Percentiles rank a stretch among this genome's conserved stretches.
These are phyloP conservation scores for Arctia plantaginis DNA, from an alignment of 2,888 invertebrate genomes.

Conservation along the genomic window DNA sequence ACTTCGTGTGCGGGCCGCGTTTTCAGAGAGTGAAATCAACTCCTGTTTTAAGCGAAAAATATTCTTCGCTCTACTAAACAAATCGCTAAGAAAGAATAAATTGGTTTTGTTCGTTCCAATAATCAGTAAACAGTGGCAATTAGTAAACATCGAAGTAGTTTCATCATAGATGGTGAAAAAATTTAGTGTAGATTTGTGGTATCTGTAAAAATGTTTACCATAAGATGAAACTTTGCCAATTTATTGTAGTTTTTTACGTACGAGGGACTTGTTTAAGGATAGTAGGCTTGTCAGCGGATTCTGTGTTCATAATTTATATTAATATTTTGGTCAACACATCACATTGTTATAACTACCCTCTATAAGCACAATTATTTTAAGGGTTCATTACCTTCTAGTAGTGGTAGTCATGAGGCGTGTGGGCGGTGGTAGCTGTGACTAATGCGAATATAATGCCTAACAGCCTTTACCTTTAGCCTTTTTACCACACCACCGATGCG, in stretches of 20 bases:
- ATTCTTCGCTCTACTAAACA: not conserved
- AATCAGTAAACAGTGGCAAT: too few relatives aligned
- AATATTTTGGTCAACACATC: not conserved
- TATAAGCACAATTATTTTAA: not conserved
- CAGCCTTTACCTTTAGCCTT: too few relatives aligned
- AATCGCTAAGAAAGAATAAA: not conserved
- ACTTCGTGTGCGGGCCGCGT: conserved; percentile 28
- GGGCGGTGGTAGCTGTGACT: not conserved
- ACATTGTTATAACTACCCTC: not conserved
- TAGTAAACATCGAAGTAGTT: not conserved
- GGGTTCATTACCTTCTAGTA: not conserved
- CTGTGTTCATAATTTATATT: not conserved
- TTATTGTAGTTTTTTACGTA: not conserved
- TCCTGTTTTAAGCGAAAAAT: not conserved
- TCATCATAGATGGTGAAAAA: not conserved
- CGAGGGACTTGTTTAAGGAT: too few relatives aligned
- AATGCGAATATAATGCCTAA: too few relatives aligned
- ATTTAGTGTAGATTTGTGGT: not conserved
- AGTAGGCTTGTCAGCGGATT: not conserved
- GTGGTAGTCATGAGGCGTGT: not conserved
- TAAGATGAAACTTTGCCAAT: not conserved
- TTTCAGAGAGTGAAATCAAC: conserved; percentile 43
- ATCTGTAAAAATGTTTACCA: not conserved
- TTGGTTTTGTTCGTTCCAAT: not conserved
- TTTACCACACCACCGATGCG: too few relatives aligned